These are phyloP conservation scores for Urosaurus nigricauda DNA, from an alignment of 2,797 vertebrate genomes.

Conservation along the genomic window DNA sequence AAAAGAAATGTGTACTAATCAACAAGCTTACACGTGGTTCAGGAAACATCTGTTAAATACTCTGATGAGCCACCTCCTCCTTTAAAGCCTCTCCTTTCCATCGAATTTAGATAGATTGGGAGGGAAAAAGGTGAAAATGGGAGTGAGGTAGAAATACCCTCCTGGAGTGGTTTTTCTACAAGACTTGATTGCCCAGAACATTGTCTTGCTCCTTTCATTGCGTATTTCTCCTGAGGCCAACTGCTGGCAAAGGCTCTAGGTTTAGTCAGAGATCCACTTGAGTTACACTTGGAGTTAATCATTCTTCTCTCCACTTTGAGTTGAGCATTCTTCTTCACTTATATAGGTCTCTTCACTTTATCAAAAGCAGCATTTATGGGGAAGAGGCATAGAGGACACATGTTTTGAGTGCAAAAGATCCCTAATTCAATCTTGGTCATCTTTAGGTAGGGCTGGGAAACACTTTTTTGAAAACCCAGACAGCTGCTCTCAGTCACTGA, in stretches of 20 bases:
- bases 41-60: conserved; percentile 41
- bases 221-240: conserved; percentile 46
- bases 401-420: neutral
- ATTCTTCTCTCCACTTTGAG: neutral
- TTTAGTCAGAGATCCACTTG: conserved; percentile 36
- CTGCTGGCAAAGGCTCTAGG: conserved; percentile 27
- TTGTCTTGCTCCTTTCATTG: conserved; percentile 52
- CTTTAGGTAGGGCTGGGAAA: conserved; percentile 11
- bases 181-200: conserved; percentile 50
- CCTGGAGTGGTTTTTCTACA: conserved; percentile 42
- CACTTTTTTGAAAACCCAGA: neutral
- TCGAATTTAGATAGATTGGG: conserved; percentile 39
- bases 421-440: neutral
- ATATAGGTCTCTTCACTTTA: conserved; percentile 16
- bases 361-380: conserved; percentile 30
- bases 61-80: conserved; percentile 40
- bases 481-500: neutral
- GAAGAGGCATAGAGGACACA: conserved; percentile 11
- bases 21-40: conserved; percentile 65
- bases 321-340: neutral
- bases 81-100: conserved; percentile 23
- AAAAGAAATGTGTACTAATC: conserved; percentile 44
- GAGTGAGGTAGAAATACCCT: neutral
- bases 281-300: neutral
- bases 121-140: conserved; percentile 7